These are phyloP conservation scores for Ctenoplectra terminalis DNA, from an alignment of 1,140 invertebrate species.

Conservation along the genomic window DNA sequence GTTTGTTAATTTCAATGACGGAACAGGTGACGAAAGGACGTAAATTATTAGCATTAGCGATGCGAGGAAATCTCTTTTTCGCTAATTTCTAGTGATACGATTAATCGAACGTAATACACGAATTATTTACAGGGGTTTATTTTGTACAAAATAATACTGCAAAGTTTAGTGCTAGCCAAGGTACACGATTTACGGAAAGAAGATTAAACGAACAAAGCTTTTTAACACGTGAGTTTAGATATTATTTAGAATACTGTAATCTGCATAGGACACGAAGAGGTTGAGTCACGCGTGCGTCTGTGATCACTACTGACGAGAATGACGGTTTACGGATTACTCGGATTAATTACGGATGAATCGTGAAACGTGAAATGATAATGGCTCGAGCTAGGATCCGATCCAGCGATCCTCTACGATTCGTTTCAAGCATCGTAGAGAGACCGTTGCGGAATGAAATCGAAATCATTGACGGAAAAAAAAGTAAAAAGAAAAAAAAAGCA, in stretches of 20 bases:
- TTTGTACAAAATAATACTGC: too few relatives aligned
- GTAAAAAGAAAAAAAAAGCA: background rate
- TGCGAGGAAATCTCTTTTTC: background rate
- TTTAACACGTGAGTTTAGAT: too few relatives aligned
- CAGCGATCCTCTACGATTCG: background rate
- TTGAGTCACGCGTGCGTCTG: background rate
- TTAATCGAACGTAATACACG: background rate
- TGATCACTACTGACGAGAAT: constrained; percentile 25
- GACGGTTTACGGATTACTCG: constrained; percentile 12
- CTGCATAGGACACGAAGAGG: constrained; percentile 19
- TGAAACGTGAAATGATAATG: constrained; percentile 45
- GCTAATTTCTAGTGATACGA: background rate
- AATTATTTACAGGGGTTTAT: background rate
- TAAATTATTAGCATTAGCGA: background rate
- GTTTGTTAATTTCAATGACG: background rate
- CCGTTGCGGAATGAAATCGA: background rate
- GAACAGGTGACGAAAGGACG: background rate
- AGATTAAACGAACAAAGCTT: constrained; percentile 1
- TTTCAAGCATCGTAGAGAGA: background rate
- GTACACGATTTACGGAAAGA: too few relatives aligned
- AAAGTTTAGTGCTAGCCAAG: too few relatives aligned
- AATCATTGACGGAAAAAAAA: background rate
- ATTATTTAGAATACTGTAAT: background rate
- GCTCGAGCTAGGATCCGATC: constrained; percentile 29
- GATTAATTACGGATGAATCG: constrained; percentile 43